Evolutionary conservation across 2,797 vertebrate genomes (phyloP), one percentile per base, ranked within the genome.

Genomic region (Syngnathus rostellatus): DNA sequence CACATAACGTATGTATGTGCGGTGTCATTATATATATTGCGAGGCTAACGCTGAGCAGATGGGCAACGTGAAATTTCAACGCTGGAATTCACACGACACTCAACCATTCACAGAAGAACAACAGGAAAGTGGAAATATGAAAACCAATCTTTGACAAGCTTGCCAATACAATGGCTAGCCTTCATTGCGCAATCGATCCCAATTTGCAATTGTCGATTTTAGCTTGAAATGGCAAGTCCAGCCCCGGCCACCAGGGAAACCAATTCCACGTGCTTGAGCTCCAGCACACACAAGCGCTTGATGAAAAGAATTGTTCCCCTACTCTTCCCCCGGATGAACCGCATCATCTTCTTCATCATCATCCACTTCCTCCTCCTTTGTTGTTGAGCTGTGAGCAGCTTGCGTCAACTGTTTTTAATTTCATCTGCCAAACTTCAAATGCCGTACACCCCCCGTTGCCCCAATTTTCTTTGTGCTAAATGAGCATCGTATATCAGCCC

Each of bases 1-100:
- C 45, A 17, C 11, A 48, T 46, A 9, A 50, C 31, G 54, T 62
- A 63, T 54, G 59, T 67, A 74, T 54, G 73, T 75, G 75, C 31
- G 72, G 72, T 71, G 74, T 63, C 66, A 79, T 78, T 81, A 74
- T 66, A 63, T 37, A 51, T 38, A n/a, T 50, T 39, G 72, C 57
- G 58, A 55, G 46, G 58, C 70, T 83, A 84, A 87, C 78, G 65
- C 77, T 59, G 75, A 79, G 76, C 85, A 88, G 83, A 86, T 86
- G 72, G 86, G 72, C 37, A 55, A 75, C 69, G 57, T 68, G 71
- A 62, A 73, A 67, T 71, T 67, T 43, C 63, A 70, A 70, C 68
- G 68, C 38, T 63, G 63, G 46, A 65, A 53, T 72, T 63, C 41
- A 73, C 54, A 64, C 62, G 40, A 73, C 58, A 60, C 65, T 68